Conservation (phyloP, 2,797 vertebrate species). For the Peromyscus eremicus region DNA sequence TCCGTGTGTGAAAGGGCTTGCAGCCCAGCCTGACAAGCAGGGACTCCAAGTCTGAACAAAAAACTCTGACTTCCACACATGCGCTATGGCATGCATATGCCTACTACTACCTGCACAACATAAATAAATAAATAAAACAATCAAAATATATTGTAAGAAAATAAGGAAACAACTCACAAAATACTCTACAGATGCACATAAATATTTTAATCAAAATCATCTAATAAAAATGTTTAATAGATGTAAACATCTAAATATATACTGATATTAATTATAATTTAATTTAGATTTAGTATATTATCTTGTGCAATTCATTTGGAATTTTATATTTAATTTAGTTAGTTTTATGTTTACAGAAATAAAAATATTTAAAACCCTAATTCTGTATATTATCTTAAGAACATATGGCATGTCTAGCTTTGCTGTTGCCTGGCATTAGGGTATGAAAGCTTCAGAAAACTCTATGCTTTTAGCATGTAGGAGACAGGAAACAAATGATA, state of each 20-base stretch:
- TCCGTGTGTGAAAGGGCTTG: background rate
- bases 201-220: background rate
- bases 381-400: slow-evolving; percentile 26
- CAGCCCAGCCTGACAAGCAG: too few relatives aligned
- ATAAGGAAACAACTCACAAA: background rate
- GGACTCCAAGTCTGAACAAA: too few relatives aligned
- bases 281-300: slow-evolving; percentile 27
- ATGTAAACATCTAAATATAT: background rate
- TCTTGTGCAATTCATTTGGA: background rate
- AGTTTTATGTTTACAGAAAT: background rate
- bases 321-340: background rate
- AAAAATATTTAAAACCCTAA: slow-evolving; percentile 38
- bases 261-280: background rate
- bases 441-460: background rate
- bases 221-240: background rate
- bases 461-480: background rate
- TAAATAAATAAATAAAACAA: background rate
- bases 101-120: background rate
- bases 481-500: background rate
- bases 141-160: background rate
- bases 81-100: too few relatives aligned
- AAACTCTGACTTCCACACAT: too few relatives aligned
- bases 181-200: background rate
- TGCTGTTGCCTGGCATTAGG: background rate
- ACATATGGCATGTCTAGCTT: background rate